Evolutionary conservation across 2,113 vertebrate genomes (phyloP).

Genomic region (Pseudorasbora parva): DNA sequence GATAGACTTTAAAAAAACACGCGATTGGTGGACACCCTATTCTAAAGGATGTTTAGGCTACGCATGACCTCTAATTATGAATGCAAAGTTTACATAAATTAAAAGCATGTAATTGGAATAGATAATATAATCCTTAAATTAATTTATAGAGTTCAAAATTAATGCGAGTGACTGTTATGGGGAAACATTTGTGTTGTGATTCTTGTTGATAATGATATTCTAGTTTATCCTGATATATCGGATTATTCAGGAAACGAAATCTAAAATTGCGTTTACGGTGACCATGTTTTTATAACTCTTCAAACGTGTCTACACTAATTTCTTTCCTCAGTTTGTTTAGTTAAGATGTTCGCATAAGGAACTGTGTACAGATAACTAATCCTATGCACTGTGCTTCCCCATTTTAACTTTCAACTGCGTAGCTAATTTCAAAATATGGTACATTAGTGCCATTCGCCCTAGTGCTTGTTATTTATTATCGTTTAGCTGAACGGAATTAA

Average conservation of each 20-base stretch:
- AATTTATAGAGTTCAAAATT: background rate
- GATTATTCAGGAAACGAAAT: background rate
- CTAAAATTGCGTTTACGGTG: background rate
- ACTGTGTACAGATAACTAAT: background rate
- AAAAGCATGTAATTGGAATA: background rate
- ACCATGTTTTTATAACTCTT: background rate
- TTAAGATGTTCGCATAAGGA: background rate
- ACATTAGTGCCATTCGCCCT: background rate
- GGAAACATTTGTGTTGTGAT: too few relatives aligned
- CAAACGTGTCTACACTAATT: background rate
- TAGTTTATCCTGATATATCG: background rate
- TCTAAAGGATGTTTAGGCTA: background rate
- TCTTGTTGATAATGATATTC: background rate
- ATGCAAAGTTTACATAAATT: background rate
- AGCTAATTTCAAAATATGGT: slow-evolving; percentile 27
- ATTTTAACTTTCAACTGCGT: slow-evolving; percentile 25
- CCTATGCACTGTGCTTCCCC: slow-evolving; percentile 8
- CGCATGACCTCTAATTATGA: background rate
- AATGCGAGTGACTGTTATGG: background rate
- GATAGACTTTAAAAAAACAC: too few relatives aligned
- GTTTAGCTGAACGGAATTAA: background rate
- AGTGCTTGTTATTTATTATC: background rate
- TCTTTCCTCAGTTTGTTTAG: background rate
- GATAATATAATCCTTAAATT: background rate
- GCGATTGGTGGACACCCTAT: background rate